Base-by-base conservation (phyloP, 1,140 invertebrate species). In the Drosophila burlai region DNA sequence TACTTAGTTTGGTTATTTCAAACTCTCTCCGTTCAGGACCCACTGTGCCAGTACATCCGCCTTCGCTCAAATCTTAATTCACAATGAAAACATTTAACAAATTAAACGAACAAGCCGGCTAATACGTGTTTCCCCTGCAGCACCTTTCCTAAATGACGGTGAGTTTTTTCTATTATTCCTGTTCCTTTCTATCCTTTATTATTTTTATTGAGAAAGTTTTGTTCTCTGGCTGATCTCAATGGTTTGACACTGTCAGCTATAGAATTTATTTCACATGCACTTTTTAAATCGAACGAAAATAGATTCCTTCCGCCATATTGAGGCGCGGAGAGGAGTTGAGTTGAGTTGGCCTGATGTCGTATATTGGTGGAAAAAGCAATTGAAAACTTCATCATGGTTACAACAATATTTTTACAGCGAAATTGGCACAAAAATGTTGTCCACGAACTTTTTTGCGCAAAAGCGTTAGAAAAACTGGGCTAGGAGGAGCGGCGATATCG, bases 381-480 rank as follows among this genome's bases (percentile, higher is more conserved):
- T 90, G 85, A 85, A 90, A 90, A 90, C 82, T 90, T 90, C 85
- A 90, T 90, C 85, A 90, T 85, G 85, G 81, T 68, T 90, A 75
- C 82, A 91, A 90, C 76, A 90, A 90, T 90, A 90, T 90, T 90
- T 90, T 90, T 76, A 76, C 85, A 85, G 76, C 79, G 85, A 90
- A 90, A 90, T 90, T 90, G 85, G 85, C 85, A 91, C 82, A 90
- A 89, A 89, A 89, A 89, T 90, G 85, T 90, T 86, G 85, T 89
- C 74, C 81, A 90, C 81, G 55, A 90, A 84, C 80, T 87, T 86
- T 86, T 71, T 67, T 36, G 21, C 50, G 52, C 68, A 79, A 66
- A 82, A 83, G 61, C 69, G 79, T 81, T 89, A 83, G 69, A 58
- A 81, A 89, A 83, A 61, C 60, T 69, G 62, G 50, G 34, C 64